Percentiles rank a stretch among this genome's conserved stretches.
Evolutionary conservation across 2,888 invertebrate genomes (phyloP).

Genomic region (Crematogaster levior): DNA sequence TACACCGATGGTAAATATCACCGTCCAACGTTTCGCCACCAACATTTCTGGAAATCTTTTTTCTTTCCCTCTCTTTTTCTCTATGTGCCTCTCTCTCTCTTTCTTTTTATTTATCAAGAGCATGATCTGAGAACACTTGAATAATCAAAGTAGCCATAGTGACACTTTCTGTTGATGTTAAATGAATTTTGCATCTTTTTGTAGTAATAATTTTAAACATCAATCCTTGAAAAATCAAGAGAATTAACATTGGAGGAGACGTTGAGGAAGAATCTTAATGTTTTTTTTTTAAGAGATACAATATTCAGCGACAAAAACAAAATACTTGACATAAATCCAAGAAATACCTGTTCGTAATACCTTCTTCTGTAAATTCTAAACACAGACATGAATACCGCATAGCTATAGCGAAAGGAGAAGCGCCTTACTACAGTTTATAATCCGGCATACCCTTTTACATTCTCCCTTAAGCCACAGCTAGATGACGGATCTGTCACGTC

Average conservation of each 20-base stretch:
- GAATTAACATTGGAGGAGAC: constrained; percentile 9
- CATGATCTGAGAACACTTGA: constrained; percentile 57
- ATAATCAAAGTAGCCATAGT: constrained; percentile 55
- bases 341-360: constrained; percentile 40
- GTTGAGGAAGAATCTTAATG: constrained; percentile 46
- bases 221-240: background rate
- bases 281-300: constrained; percentile 27
- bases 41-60: constrained; percentile 42
- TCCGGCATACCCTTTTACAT: constrained; percentile 40
- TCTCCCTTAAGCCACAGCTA: constrained; percentile 30
- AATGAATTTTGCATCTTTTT: constrained; percentile 16
- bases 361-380: constrained; percentile 48
- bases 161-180: constrained; percentile 49
- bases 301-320: constrained; percentile 52
- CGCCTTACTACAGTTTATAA: constrained; percentile 40
- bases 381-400: constrained; percentile 9
- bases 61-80: background rate
- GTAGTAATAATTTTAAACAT: constrained; percentile 25
- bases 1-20: constrained; percentile 63
- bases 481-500: constrained; percentile 37
- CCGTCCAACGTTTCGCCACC: constrained; percentile 45
- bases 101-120: constrained; percentile 14
- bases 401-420: background rate
- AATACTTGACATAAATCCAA: constrained; percentile 41
- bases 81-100: background rate